Base-by-base conservation (phyloP, 1,140 invertebrate genomes). In the Anadara kagoshimensis region DNA sequence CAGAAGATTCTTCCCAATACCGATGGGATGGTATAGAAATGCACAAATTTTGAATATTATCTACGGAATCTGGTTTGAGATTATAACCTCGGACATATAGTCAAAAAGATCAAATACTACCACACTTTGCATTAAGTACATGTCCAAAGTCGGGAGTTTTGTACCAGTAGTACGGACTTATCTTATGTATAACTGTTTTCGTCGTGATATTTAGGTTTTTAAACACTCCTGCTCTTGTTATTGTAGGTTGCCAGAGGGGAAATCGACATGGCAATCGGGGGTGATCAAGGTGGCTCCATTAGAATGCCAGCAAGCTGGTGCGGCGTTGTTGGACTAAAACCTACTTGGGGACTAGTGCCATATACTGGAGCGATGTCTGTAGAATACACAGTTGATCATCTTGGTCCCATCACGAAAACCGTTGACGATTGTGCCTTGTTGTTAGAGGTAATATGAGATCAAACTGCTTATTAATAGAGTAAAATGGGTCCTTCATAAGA, bases 251-350 rank as follows among this genome's bases (percentile, higher is more conserved):
- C 76, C 1, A 20, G 24, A 16, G 72, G 71, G 5, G 20, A 74
- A 53, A 74, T 79, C 14, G 81, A 84, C 67, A 63, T 84, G 78
- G 82, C 83, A 7, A 59, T 53, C 80, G 0, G 83, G 16, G 74
- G 62, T 49, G 83, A 85, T 63, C 78, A 78, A 49, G 80, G 83
- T 45, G 83, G 83, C 0, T 85, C 83, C 11, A 78, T 84, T 26
- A 74, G 86, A 2, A 80, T 84, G 14, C 86, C 86, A 12, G 77
- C 84, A n/a, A 62, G 75, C 20, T 87, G 64, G 61, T 78, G 62
- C 45, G 86, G 86, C 22, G 66, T 83, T 36, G 78, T 84, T n/a
- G 86, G 86, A 12, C 44, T 88, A 20, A 88, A 88, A 54, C 86
- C 86, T 24, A 85, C 86, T 18, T 80, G 72, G 56, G 84, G 85